These are phyloP conservation scores for Chelonoidis abingdonii DNA, from an alignment of 2,113 vertebrate species.

Conservation along the genomic window DNA sequence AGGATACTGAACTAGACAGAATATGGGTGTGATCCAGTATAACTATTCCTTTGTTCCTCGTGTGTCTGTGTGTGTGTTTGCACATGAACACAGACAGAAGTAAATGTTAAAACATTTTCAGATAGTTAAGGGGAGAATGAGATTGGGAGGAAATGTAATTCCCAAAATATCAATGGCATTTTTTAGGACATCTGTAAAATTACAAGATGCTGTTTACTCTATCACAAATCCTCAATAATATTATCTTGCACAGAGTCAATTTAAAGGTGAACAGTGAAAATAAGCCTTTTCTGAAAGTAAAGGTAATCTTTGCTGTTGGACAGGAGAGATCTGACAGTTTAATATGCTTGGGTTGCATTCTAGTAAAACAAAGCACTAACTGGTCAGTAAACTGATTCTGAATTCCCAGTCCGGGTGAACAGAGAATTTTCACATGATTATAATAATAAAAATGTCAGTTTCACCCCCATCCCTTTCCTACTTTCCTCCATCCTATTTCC, in stretches of 20 bases:
- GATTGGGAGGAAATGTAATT: neutral
- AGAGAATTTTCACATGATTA: no score
- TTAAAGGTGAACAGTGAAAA: neutral
- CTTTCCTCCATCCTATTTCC: no score
- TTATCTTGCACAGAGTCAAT: neutral
- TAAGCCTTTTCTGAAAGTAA: neutral
- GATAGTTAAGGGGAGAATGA: neutral
- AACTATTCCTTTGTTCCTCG: neutral
- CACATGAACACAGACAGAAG: neutral
- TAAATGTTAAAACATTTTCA: neutral
- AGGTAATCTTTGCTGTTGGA: no score
- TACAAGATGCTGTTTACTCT: no score
- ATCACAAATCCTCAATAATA: neutral
- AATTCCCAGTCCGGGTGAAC: no score
- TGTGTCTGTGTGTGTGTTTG: neutral
- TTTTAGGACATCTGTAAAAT: neutral
- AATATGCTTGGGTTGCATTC: no score
- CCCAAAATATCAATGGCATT: neutral
- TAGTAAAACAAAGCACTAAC: no score
- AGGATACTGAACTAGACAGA: neutral
- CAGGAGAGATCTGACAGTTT: no score
- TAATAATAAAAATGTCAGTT: no score
- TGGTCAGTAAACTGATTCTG: no score
- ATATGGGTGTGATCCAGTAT: neutral
- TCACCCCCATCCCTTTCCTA: no score